Evolutionary conservation across 2,113 vertebrate genomes (phyloP), one percentile per base, ranked within the genome.

Genomic region (Coreoperca whiteheadi): DNA sequence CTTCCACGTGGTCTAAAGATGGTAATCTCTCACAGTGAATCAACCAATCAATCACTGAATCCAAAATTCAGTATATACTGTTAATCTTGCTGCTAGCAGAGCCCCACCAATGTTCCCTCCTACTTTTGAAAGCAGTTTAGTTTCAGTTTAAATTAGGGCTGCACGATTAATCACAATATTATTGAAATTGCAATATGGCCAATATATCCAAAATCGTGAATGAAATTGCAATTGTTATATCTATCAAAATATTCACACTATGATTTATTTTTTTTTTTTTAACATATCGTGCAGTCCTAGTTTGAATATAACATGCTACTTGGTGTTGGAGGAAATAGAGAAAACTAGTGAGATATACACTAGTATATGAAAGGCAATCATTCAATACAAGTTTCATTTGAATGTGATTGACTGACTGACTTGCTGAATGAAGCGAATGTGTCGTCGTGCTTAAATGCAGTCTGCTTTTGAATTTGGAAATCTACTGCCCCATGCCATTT

Each of bases 351-450:
- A n/a, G n/a, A n/a, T n/a, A n/a, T n/a, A n/a, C n/a, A n/a, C n/a
- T 15, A 48, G 61, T 41, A 65, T 75, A 87, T 56, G 18, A 77
- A 77, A 63, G 48, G 18, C 69, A 77, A n/a, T 76, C 11, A 72
- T 86, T 73, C 39, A 79, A 79, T 34, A 32, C 51, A 41, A 21
- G 39, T 74, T 80, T 72, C 4, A 60, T 54, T 67, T 59, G 2
- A 73, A 28, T 61, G n/a, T n/a, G 53, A 83, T 9, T 63, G 54
- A 46, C 37, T 59, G 65, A 61, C 10, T 1, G 46, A 69, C 56
- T 37, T 3, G 2, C 34, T 63, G 74, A 78, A 48, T 37, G 20
- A 61, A 21, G 60, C 20, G 15, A 28, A 48, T 25, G 34, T 56
- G 28, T 39, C 11, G n/a, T n/a, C 18, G 15, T 32, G 61, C 68